Evolutionary conservation across 2,113 vertebrate genomes (phyloP).

Genomic region (Rhineura floridana): DNA sequence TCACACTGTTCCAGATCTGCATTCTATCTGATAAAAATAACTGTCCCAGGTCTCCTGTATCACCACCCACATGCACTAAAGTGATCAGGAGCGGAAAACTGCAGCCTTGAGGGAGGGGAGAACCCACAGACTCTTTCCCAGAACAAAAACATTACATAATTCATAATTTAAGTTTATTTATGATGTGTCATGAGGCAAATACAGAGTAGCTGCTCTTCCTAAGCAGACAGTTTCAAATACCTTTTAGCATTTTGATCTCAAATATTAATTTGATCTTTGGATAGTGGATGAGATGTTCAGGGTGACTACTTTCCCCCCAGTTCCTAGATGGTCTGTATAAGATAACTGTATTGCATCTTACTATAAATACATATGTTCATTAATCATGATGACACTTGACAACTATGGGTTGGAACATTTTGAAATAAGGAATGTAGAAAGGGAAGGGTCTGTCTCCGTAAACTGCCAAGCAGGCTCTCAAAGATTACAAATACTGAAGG

Average conservation of each 20-base stretch:
- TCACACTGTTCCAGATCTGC: neutral
- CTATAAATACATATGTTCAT: neutral
- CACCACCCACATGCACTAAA: neutral
- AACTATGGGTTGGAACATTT: neutral
- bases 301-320: neutral
- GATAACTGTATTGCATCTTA: neutral
- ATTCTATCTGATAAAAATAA: conserved; percentile 24
- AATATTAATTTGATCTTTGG: neutral
- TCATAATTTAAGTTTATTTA: neutral
- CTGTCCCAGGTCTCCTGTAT: neutral
- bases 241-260: neutral
- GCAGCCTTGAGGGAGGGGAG: neutral
- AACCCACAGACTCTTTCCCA: rapidly evolving
- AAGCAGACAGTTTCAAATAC: neutral
- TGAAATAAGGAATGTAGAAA: neutral
- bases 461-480: neutral
- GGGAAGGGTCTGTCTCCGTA: neutral
- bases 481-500: neutral
- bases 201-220: neutral
- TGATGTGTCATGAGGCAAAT: neutral
- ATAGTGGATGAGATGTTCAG: neutral
- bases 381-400: neutral
- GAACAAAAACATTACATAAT: neutral
- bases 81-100: neutral
- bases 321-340: neutral